Conservation (phyloP, 1,140 invertebrate species). For the Neodiprion virginianus region DNA sequence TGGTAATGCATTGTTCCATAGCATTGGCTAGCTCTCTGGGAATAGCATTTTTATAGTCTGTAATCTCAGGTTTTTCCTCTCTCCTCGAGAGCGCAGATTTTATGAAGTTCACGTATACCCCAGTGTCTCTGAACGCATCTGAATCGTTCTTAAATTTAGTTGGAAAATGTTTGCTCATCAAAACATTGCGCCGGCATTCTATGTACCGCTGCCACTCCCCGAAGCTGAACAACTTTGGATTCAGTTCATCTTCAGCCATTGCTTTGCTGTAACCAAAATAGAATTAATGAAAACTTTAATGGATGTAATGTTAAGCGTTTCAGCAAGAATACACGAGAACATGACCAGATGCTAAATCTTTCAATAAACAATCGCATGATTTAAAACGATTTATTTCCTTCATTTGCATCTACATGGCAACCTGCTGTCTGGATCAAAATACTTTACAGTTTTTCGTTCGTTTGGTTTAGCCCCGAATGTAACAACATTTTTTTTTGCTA, state of each 20-base stretch:
- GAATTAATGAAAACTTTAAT: neutral
- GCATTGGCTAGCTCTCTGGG: slow-evolving; percentile 31
- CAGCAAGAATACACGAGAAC: too few species aligned
- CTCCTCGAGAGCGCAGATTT: slow-evolving; percentile 34
- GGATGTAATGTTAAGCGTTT: too few species aligned
- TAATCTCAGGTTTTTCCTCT: slow-evolving; percentile 25
- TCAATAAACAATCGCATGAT: too few species aligned
- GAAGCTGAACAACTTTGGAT: slow-evolving; percentile 65
- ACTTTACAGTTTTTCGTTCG: slow-evolving; percentile 24
- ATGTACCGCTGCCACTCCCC: slow-evolving; percentile 70
- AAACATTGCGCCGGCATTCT: slow-evolving; percentile 63
- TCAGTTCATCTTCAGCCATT: slow-evolving; percentile 33
- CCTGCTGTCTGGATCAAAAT: slow-evolving; percentile 17
- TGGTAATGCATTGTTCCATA: slow-evolving; percentile 38
- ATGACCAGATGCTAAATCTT: too few species aligned
- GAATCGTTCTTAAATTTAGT: slow-evolving; percentile 54
- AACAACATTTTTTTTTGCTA: slow-evolving; percentile 35
- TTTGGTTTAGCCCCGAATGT: slow-evolving; percentile 31
- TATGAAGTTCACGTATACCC: slow-evolving; percentile 46
- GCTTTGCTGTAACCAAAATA: slow-evolving; percentile 39
- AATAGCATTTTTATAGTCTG: slow-evolving; percentile 30
- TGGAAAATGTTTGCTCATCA: slow-evolving; percentile 63
- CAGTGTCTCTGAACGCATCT: slow-evolving; percentile 33
- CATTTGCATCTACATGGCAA: slow-evolving; percentile 18
- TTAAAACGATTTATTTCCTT: slow-evolving; percentile 20